Base-by-base conservation (phyloP, 2,888 invertebrate genomes). In the Phyllotreta striolata region DNA sequence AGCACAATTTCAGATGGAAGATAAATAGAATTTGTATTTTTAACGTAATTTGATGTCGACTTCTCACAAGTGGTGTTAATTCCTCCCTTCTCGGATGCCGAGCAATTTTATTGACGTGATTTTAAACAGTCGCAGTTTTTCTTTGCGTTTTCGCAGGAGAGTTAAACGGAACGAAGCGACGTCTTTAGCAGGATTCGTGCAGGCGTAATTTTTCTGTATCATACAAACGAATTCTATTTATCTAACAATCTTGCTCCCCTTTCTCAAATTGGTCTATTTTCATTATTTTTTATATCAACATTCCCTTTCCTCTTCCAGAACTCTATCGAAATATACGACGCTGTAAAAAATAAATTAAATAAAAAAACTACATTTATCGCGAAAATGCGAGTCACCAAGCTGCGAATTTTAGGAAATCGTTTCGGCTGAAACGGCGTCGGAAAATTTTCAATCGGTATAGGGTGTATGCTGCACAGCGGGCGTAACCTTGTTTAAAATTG, bases 401-500 rank as follows among this genome's bases (percentile, higher is more conserved):
- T 24, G 1, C 10, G 47, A 46, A 47, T 47, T 57, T 57, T 57
- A 37, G 13, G 24, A 47, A 47, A 40, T 47, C 24, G 58, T 49
- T 47, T n/a, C 49, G 34, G 14, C 41, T 55, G 35, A 58, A 58
- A 58, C 51, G 38, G 49, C 24, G 49, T 49, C 35, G 58, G 58
- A 58, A 58, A 58, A 41, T 47, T 58, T 49, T 58, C 40, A 49
- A 58, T 58, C 58, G 34, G 1, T 4, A 24, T 51, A 49, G 40
- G 4, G 40, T 49, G 37, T 12, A 14, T 8, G 38, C 34, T 47
- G 37, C 47, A 39, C 34, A 39, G 47, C 47, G 24, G 34, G 57
- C 58, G 40, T 58, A 49, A 58, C 58, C 49, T 58, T 40, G 51
- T 58, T 58, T 58, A 58, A 58, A 58, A 58, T 49, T 58, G 49